Conservation (phyloP, 2,888 invertebrate species). For the Caenorhabditis imperialis region DNA sequence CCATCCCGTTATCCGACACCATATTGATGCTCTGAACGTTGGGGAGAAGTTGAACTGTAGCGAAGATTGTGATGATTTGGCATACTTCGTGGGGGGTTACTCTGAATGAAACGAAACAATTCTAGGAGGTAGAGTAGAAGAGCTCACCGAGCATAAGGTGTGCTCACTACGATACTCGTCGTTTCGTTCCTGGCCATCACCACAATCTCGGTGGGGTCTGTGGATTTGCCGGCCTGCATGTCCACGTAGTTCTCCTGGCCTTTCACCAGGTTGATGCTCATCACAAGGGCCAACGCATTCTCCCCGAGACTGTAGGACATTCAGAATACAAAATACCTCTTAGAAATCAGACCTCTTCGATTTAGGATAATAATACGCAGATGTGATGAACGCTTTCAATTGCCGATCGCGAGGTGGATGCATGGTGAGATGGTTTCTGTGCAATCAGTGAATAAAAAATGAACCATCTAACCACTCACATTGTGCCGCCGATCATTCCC, state of each 20-base stretch:
- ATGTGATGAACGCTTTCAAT: conserved; percentile 43
- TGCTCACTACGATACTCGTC: conserved; percentile 28
- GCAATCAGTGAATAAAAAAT: no score
- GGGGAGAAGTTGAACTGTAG: conserved; percentile 48
- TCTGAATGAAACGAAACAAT: conserved; percentile 18
- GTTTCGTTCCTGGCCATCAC: conserved; percentile 28
- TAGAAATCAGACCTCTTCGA: conserved; percentile 18
- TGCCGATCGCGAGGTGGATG: conserved; percentile 1
- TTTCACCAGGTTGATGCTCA: conserved; percentile 35
- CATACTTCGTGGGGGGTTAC: conserved; percentile 61
- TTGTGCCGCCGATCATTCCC: background rate
- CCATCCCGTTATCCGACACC: conserved; percentile 36
- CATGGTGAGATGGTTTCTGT: background rate
- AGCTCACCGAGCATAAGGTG: conserved; percentile 24
- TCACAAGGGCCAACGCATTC: conserved; percentile 43
- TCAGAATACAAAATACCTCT: no score
- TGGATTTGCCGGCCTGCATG: conserved; percentile 19
- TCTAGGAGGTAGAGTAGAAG: background rate
- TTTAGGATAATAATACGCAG: conserved; percentile 45
- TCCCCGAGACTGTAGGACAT: conserved; percentile 32
- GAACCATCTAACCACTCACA: no score
- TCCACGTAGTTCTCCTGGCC: conserved; percentile 14
- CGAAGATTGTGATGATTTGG: conserved; percentile 52
- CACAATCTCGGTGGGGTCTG: conserved; percentile 27
- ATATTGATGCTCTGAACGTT: conserved; percentile 39